Conservation (phyloP, 1,140 invertebrate species). For the Eumaeus atala region DNA sequence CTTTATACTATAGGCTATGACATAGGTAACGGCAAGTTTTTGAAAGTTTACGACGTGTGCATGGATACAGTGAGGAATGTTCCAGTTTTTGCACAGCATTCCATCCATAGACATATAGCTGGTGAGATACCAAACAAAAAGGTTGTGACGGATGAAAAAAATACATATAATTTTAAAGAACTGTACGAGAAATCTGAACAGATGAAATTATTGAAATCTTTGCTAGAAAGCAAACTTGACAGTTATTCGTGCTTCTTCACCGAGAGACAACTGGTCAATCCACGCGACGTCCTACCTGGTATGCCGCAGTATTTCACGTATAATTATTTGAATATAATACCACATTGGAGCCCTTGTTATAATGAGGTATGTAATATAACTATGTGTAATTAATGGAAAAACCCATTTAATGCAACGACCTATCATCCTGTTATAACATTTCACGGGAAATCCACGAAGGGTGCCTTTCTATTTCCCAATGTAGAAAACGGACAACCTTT, state of each 20-base stretch:
- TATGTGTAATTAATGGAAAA: too few relatives aligned
- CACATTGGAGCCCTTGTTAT: slow-evolving; percentile 56
- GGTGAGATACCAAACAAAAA: slow-evolving; percentile 17
- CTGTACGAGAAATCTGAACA: slow-evolving; percentile 47
- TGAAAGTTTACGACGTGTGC: slow-evolving; percentile 47
- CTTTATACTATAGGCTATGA: slow-evolving; percentile 36
- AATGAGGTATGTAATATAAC: slow-evolving; percentile 22
- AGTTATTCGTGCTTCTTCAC: slow-evolving; percentile 42
- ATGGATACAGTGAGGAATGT: slow-evolving; percentile 34
- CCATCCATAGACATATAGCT: slow-evolving; percentile 24
- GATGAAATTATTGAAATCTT: not conserved
- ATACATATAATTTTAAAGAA: slow-evolving; percentile 33
- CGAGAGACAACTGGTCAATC: slow-evolving; percentile 46
- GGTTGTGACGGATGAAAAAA: slow-evolving; percentile 19
- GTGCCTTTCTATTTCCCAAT: too few relatives aligned
- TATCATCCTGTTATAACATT: too few relatives aligned
- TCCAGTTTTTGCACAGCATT: slow-evolving; percentile 40
- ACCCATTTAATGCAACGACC: too few relatives aligned
- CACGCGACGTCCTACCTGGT: slow-evolving; percentile 41
- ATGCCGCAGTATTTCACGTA: slow-evolving; percentile 39
- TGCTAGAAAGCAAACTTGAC: slow-evolving; percentile 21
- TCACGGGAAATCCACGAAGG: too few relatives aligned
- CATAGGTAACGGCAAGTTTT: slow-evolving; percentile 25
- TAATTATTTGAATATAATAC: slow-evolving; percentile 47
- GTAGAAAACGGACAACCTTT: too few relatives aligned